A percentile compares a stretch with the other conserved stretches of the same genome.
Conservation (phyloP, 2,797 vertebrate species). For the Gobio occitaniae region DNA sequence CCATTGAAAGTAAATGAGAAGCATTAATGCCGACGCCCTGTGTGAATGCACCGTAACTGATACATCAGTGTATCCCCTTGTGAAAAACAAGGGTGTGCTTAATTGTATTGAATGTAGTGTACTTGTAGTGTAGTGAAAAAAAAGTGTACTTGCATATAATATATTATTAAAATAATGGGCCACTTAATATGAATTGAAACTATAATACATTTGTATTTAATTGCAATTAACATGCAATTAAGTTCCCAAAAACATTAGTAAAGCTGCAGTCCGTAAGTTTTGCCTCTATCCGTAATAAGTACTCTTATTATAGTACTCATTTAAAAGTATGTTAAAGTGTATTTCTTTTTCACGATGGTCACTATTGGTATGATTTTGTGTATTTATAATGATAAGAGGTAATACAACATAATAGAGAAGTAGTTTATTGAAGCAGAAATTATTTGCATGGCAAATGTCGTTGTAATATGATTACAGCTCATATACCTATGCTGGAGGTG, state of each 20-base stretch:
- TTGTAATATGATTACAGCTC: background rate
- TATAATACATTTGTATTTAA: background rate
- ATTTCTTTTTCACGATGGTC: background rate
- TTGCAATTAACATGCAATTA: background rate
- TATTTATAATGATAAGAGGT: background rate
- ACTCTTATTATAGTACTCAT: background rate
- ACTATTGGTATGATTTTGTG: background rate
- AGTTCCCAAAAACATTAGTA: background rate
- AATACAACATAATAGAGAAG: background rate
- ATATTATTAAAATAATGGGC: background rate
- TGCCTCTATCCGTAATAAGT: background rate
- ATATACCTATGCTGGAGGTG: constrained; percentile 97
- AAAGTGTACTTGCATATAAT: background rate
- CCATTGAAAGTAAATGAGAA: no score
- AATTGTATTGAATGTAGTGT: background rate
- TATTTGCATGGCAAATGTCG: background rate
- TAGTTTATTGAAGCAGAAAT: constrained; percentile 21
- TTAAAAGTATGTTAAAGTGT: background rate
- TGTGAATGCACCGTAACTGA: background rate
- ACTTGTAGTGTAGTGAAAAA: no score
- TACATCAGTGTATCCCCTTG: background rate
- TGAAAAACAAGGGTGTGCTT: background rate
- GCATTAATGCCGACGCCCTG: no score
- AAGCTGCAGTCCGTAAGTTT: no score
- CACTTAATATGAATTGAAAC: background rate